phyloP scores from a whole-genome alignment of 2,888 invertebrate genomes.

The Asteroscopus sphinx region DNA sequence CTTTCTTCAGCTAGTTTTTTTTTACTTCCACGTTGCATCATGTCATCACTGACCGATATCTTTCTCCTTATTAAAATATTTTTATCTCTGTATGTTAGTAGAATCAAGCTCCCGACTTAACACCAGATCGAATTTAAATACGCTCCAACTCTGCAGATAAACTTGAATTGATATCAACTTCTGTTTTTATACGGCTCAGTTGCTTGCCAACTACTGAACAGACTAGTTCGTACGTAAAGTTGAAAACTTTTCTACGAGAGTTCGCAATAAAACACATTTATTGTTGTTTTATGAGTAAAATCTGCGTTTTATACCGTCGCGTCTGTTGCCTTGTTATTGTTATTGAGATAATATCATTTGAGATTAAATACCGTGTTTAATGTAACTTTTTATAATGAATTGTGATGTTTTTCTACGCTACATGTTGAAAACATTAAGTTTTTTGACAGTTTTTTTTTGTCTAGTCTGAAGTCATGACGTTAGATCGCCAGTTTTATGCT shows the following conservation, averaged over 20 bases:
- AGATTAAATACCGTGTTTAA: slow-evolving; percentile 23
- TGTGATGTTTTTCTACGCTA: neutral
- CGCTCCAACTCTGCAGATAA: slow-evolving; percentile 28
- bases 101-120: neutral
- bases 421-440: too few relatives aligned
- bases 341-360: slow-evolving; percentile 31
- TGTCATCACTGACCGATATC: too few relatives aligned
- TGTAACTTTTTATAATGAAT: slow-evolving; percentile 11
- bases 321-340: slow-evolving; percentile 25
- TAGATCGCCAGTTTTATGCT: too few relatives aligned
- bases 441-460: too few relatives aligned
- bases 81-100: neutral
- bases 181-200: slow-evolving; percentile 53
- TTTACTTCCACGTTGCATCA: too few relatives aligned
- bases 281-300: slow-evolving; percentile 60
- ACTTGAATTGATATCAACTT: slow-evolving; percentile 50
- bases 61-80: neutral
- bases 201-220: slow-evolving; percentile 53
- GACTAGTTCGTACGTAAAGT: slow-evolving; percentile 48
- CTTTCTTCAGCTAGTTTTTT: too few relatives aligned
- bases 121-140: slow-evolving; percentile 29
- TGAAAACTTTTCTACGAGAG: slow-evolving; percentile 58
- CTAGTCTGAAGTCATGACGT: too few relatives aligned
- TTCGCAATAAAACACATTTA: slow-evolving; percentile 60
- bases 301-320: slow-evolving; percentile 57